Percentiles rank a stretch among this genome's conserved stretches.
These are phyloP conservation scores for Mylabris sibirica DNA, from an alignment of 2,888 invertebrate genomes.

Conservation along the genomic window DNA sequence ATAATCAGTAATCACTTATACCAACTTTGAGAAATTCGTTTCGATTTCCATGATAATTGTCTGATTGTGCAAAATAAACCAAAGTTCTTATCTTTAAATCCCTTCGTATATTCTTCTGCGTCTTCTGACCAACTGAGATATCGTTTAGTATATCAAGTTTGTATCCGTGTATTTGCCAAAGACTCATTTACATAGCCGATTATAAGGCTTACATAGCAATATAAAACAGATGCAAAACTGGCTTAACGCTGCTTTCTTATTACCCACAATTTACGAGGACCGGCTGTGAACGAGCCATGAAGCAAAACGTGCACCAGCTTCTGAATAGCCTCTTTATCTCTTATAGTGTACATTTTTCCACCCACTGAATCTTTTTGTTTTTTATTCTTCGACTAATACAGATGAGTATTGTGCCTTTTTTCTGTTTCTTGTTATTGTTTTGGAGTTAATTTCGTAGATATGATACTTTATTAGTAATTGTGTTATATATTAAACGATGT, in stretches of 20 bases:
- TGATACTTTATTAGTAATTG: slow-evolving; percentile 24
- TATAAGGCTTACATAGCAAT: slow-evolving; percentile 51
- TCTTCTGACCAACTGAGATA: not conserved
- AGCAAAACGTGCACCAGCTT: slow-evolving; percentile 39
- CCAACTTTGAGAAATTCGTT: not conserved
- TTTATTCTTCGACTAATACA: not conserved
- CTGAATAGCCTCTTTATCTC: slow-evolving; percentile 37
- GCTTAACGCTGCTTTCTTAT: slow-evolving; percentile 46
- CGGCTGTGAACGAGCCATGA: slow-evolving; percentile 37
- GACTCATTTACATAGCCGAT: slow-evolving; percentile 52
- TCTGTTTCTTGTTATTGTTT: not conserved
- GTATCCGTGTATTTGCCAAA: slow-evolving; percentile 33
- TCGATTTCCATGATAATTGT: not conserved
- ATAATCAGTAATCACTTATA: too few relatives aligned
- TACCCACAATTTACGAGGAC: slow-evolving; percentile 44
- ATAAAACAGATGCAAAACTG: slow-evolving; percentile 52
- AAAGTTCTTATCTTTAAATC: not conserved
- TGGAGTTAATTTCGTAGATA: not conserved
- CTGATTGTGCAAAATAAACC: not conserved
- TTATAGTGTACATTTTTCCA: slow-evolving; percentile 4
- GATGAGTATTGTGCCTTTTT: not conserved
- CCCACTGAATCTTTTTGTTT: not conserved
- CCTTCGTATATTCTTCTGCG: not conserved
- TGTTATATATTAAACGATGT: slow-evolving; percentile 15
- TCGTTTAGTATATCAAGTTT: slow-evolving; percentile 31